phyloP scores from a whole-genome alignment of 2,888 invertebrate species.

The Craniophora ligustri region DNA sequence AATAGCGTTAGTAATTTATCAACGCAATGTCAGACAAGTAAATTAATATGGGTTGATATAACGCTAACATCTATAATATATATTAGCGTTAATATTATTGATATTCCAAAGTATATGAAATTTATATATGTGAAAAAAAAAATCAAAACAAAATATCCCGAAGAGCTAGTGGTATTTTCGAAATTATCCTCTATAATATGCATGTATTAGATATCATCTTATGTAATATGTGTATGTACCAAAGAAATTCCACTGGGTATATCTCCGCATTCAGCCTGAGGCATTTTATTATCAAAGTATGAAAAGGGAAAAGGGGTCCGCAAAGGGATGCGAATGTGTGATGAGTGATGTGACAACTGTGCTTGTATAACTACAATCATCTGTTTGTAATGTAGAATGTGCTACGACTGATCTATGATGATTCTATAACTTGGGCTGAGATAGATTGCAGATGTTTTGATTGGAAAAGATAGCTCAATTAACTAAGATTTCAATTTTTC shows the following conservation, averaged over 20 bases:
- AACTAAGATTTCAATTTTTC: too few relatives aligned
- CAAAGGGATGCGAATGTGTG: conserved; percentile 22
- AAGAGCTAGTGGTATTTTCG: neutral
- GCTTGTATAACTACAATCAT: conserved; percentile 9
- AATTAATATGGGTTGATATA: too few relatives aligned
- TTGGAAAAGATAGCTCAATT: too few relatives aligned
- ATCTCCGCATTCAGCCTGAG: conserved; percentile 19
- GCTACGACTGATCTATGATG: conserved; percentile 12
- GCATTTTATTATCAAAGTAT: conserved; percentile 46
- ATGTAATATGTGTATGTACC: conserved; percentile 13
- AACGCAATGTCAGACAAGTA: too few relatives aligned
- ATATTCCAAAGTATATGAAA: too few relatives aligned
- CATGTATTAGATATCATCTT: neutral
- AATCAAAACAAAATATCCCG: too few relatives aligned
- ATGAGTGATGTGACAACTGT: conserved; percentile 23
- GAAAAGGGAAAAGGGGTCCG: conserved; percentile 29
- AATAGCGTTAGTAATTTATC: too few relatives aligned
- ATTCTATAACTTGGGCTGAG: neutral
- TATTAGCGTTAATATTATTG: too few relatives aligned
- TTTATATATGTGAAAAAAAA: too few relatives aligned
- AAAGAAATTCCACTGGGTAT: conserved; percentile 32
- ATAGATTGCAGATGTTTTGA: neutral
- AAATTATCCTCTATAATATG: conserved; percentile 1
- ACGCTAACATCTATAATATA: too few relatives aligned
- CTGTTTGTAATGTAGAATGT: conserved; percentile 14